Conservation (phyloP, 2,797 vertebrate species). For the Hafferia zeledoni region DNA sequence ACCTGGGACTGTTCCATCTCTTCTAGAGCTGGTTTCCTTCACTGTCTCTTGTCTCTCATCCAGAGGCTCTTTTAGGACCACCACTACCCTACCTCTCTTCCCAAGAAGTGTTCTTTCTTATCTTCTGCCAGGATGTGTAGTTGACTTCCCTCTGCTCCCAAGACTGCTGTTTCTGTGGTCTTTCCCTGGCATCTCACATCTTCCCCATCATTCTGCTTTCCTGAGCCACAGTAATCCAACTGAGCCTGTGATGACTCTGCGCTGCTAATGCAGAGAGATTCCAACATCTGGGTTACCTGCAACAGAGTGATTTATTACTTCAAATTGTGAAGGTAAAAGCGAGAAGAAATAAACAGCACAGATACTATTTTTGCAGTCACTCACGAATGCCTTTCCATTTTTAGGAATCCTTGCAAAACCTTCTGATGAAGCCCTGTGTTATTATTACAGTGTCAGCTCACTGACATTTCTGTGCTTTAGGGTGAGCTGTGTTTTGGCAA, state of each 20-base stretch:
- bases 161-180: neutral
- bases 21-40: neutral
- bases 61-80: neutral
- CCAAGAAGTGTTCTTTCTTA: neutral
- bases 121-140: neutral
- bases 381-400: constrained; percentile 2
- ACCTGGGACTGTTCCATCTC: neutral
- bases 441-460: constrained; percentile 11
- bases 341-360: constrained; percentile 30
- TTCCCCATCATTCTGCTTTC: constrained; percentile 30
- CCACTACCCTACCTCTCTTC: constrained; percentile 22
- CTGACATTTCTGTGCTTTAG: constrained; percentile 33
- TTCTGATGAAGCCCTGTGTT: neutral
- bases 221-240: constrained; percentile 18
- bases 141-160: neutral
- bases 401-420: constrained; percentile 49
- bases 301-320: constrained; percentile 52
- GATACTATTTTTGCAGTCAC: constrained; percentile 54
- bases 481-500: constrained; percentile 22
- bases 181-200: constrained; percentile 21
- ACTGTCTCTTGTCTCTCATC: neutral
- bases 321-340: neutral
- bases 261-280: constrained; percentile 71
- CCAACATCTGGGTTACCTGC: constrained; percentile 78
- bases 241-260: constrained; percentile 34